Conservation (phyloP, 2,888 invertebrate species). For the Gymnocheta viridis region DNA sequence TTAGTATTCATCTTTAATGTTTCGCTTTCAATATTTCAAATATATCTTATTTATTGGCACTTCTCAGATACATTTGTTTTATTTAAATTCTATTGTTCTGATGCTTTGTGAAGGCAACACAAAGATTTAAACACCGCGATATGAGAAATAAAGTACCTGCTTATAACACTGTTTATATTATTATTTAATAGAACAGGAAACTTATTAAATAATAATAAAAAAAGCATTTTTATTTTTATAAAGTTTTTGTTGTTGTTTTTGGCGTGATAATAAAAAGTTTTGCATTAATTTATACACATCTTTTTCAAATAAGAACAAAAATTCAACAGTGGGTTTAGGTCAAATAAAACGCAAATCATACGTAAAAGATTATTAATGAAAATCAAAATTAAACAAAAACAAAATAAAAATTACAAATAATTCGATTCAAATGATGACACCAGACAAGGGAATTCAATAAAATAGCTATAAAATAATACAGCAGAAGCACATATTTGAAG, state of each 20-base stretch:
- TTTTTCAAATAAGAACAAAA: background rate
- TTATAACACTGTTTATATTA: background rate
- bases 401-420: too few relatives aligned
- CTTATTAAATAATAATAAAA: background rate
- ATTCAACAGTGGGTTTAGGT: background rate
- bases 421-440: too few relatives aligned
- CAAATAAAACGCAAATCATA: too few relatives aligned
- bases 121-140: conserved; percentile 1
- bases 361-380: too few relatives aligned
- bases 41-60: conserved; percentile 1
- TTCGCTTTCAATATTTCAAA: background rate
- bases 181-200: background rate
- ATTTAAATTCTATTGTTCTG: background rate
- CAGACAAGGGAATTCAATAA: too few relatives aligned
- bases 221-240: background rate
- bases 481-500: background rate
- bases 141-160: conserved; percentile 20
- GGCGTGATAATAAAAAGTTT: conserved; percentile 46
- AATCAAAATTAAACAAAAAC: too few relatives aligned
- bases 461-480: background rate
- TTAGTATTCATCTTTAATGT: too few relatives aligned
- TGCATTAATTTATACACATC: conserved; percentile 41
- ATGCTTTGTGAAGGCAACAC: background rate
- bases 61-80: background rate
- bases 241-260: conserved; percentile 28